A percentile compares a stretch with the other conserved stretches of the same genome.
These are phyloP conservation scores for Sorex maritimensis DNA, from an alignment of 2,797 vertebrate genomes.

Conservation along the genomic window DNA sequence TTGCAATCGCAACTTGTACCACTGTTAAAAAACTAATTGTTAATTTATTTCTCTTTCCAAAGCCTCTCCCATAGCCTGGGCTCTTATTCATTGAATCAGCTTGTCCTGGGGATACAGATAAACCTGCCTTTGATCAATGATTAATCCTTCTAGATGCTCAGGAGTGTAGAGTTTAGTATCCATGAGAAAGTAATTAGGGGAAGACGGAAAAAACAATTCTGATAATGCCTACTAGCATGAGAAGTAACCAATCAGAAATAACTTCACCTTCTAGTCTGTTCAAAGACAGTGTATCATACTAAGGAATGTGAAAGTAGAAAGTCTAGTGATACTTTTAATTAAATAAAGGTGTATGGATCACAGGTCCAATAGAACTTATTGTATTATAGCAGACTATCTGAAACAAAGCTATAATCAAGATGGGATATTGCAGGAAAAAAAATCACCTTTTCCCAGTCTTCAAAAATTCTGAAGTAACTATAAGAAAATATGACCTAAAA, in stretches of 20 bases:
- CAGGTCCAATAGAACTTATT: background rate
- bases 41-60: slow-evolving; percentile 89
- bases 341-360: background rate
- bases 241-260: slow-evolving; percentile 48
- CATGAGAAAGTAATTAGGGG: slow-evolving; percentile 87
- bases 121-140: slow-evolving; percentile 93
- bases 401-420: background rate
- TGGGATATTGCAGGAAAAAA: background rate
- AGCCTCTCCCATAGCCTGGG: slow-evolving; percentile 85
- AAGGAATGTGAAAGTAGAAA: slow-evolving; percentile 39
- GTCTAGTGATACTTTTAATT: slow-evolving; percentile 34
- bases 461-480: background rate
- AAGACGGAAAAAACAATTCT: slow-evolving; percentile 69
- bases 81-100: slow-evolving; percentile 90
- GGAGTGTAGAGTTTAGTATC: slow-evolving; percentile 88
- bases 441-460: no score
- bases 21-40: slow-evolving; percentile 86
- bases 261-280: slow-evolving; percentile 33
- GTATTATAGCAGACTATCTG: slow-evolving; percentile 8
- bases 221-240: slow-evolving; percentile 35
- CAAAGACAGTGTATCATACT: background rate
- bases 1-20: slow-evolving; percentile 75
- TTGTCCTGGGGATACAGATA: slow-evolving; percentile 92
- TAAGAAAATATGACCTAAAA: slow-evolving; percentile 36
- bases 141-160: slow-evolving; percentile 91